phyloP scores from a whole-genome alignment of 2,113 vertebrate species.

The Globicephala melas region DNA sequence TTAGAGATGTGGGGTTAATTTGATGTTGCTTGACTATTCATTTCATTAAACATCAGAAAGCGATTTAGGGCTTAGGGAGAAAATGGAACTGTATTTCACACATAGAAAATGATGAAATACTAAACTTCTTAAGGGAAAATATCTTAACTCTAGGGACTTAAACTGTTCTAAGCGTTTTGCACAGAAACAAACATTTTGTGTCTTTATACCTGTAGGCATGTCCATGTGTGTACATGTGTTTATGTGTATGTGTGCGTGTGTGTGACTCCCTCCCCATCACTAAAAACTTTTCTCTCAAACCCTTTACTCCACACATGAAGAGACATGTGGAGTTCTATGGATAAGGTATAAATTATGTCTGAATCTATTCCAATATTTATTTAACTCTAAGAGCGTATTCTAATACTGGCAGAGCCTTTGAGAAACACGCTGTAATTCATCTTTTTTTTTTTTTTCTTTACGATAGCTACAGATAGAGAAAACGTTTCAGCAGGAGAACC shows the following conservation, averaged over 20 bases:
- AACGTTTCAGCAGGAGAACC: not conserved
- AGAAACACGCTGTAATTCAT: not conserved
- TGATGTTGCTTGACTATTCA: not conserved
- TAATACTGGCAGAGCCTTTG: not conserved
- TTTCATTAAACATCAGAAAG: constrained; percentile 1
- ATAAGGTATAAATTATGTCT: not conserved
- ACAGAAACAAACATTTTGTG: not conserved
- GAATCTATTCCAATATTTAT: not conserved
- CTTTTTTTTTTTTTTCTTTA: not conserved
- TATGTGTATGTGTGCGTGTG: not conserved
- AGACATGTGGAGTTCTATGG: not conserved
- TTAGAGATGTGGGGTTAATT: not conserved
- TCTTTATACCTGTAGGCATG: not conserved
- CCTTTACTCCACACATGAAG: not conserved
- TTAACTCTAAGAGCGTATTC: not conserved
- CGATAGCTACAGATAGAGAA: not conserved
- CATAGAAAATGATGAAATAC: constrained; percentile 21
- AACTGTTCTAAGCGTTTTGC: not conserved
- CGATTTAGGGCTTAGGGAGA: not conserved
- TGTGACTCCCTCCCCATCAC: not conserved
- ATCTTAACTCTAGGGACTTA: not conserved
- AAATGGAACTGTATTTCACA: not conserved
- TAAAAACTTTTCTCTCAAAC: not conserved
- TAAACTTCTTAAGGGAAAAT: not conserved
- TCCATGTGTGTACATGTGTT: accelerated